A percentile compares a stretch with the other conserved stretches of the same genome.
phyloP scores from a whole-genome alignment of 1,140 invertebrate genomes.

The Spodoptera litura region DNA sequence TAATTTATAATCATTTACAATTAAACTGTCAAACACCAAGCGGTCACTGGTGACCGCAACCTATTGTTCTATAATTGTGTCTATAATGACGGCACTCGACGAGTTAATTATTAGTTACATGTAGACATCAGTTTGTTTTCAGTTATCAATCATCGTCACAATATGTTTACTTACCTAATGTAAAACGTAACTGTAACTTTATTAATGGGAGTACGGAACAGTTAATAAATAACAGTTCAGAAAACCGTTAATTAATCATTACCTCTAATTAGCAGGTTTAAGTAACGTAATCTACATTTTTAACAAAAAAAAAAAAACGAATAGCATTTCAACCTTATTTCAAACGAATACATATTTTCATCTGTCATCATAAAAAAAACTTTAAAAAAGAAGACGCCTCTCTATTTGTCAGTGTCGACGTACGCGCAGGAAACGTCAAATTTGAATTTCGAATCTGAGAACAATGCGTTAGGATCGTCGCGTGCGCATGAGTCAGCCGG shows the following conservation, averaged over 20 bases:
- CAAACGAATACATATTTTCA: constrained; percentile 28
- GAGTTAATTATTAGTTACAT: too few relatives aligned
- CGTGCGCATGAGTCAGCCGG: constrained; percentile 40
- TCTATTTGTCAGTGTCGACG: constrained; percentile 53
- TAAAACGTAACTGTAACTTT: not conserved
- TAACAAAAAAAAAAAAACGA: not conserved
- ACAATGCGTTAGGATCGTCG: constrained; percentile 45
- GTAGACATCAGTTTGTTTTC: too few relatives aligned
- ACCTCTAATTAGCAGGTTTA: constrained; percentile 24
- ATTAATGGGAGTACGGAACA: not conserved
- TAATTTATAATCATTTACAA: too few relatives aligned
- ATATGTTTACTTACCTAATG: not conserved
- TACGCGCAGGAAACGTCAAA: constrained; percentile 54
- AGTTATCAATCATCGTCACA: not conserved
- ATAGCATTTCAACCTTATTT: constrained; percentile 14
- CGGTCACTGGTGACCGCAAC: too few relatives aligned
- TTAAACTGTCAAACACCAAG: too few relatives aligned
- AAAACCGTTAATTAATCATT: constrained; percentile 6
- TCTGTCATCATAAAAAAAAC: constrained; percentile 36
- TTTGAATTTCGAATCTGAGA: constrained; percentile 56
- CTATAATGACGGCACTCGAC: too few relatives aligned
- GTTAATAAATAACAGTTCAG: constrained; percentile 15
- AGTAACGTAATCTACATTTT: constrained; percentile 29
- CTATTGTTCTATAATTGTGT: too few relatives aligned
- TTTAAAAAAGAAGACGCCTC: constrained; percentile 31